Evolutionary conservation across 2,888 invertebrate species (phyloP), one percentile per base, ranked within the genome.

Genomic region (Perizoma flavofasciatum): DNA sequence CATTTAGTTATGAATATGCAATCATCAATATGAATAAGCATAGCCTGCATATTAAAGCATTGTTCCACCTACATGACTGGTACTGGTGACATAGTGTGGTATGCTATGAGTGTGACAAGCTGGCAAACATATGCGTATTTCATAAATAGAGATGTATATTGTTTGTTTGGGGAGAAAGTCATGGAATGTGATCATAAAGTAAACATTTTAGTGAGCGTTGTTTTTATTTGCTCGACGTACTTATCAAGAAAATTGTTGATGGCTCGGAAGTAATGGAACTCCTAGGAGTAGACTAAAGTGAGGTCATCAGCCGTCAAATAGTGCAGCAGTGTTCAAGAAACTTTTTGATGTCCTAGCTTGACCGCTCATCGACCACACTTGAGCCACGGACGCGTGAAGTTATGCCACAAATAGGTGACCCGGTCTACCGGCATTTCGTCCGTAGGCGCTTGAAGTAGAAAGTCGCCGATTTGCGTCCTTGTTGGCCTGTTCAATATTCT

Each of bases 401-500:
- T 58, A 59, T 59, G 55, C 62, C 69, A 62, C 73, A 86, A 81
- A 83, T 83, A 73, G 87, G 88, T 88, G 78, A 89, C 89, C 88
- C 78, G 81, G 86, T 86, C 67, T 47, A 51, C 69, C 72, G 81
- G 80, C 82, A 83, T 86, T 86, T 82, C 72, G 81, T 79, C 68
- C 72, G 81, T 79, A 68, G 70, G 65, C 73, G 73, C 69, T 75
- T 82, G 81, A 61, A 79, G 85, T 62, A 89, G 89, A 90, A 89
- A 89, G 90, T 87, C 70, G 72, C 71, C 69, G 64, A 72, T 71
- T 66, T 54, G 71, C 69, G 88, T 87, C 88, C 88, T 89, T 88
- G 85, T 78, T 79, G 56, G 59, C 65, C 63, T 47, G 55, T 49
- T 67, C 54, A 59, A 63, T 64, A 62, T 59, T 50, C 60, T 60